phyloP scores from a whole-genome alignment of 2,113 vertebrate genomes.

The Acrocephalus arundinaceus region DNA sequence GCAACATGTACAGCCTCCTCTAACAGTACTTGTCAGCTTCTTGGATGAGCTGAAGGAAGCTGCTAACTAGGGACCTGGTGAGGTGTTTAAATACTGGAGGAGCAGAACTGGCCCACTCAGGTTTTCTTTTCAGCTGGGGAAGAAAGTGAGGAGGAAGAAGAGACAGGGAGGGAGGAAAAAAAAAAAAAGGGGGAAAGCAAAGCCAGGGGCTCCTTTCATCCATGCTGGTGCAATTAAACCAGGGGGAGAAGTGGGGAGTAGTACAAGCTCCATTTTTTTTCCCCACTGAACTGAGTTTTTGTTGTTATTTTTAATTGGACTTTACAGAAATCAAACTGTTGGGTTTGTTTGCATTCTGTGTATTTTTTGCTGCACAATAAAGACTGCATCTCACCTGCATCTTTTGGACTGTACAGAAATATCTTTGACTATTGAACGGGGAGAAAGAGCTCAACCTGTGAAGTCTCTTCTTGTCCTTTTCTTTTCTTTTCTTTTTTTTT shows the following conservation, averaged over 20 bases:
- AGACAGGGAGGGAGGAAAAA: not conserved
- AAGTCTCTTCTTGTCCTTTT: conserved; percentile 16
- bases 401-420: conserved; percentile 71
- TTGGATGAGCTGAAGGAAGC: conserved; percentile 98
- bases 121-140: conserved; percentile 78
- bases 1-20: conserved; percentile 98
- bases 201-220: conserved; percentile 64
- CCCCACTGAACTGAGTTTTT: conserved; percentile 29
- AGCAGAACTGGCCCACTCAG: conserved; percentile 83
- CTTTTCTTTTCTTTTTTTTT: not conserved
- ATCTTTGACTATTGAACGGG: conserved; percentile 36
- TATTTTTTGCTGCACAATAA: conserved; percentile 61
- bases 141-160: conserved; percentile 73
- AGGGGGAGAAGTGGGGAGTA: conserved; percentile 42
- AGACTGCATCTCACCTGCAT: conserved; percentile 52
- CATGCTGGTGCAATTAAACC: conserved; percentile 62
- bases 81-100: conserved; percentile 97
- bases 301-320: conserved; percentile 58
- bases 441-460: conserved; percentile 49
- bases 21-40: conserved; percentile 99
- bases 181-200: conserved; percentile 51
- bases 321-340: conserved; percentile 36
- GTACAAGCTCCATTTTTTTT: conserved; percentile 1
- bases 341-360: conserved; percentile 20
- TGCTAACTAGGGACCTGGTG: conserved; percentile 96